Evolutionary conservation across 2,888 invertebrate species (phyloP), one percentile per base, ranked within the genome.

Genomic region (Gymnosoma rotundatum): DNA sequence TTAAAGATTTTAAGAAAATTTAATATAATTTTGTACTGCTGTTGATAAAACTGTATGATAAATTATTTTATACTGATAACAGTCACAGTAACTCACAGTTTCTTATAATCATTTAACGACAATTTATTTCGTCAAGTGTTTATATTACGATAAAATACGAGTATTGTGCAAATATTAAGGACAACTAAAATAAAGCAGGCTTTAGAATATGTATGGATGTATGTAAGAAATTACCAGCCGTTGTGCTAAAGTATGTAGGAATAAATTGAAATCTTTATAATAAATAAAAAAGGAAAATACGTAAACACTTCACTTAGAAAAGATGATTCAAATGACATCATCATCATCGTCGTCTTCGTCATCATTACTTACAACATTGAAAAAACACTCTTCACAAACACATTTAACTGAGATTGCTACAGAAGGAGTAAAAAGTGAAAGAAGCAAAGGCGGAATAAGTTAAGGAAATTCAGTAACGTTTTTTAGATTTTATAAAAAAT

Each of bases 261-360:
- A 58, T 38, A 73, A 73, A 52, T 42, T 10, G 20, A 66, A 73
- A 63, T 64, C n/a, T n/a, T 56, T 42, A 72, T 64, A 72, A 64
- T 16, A 58, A 58, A 20, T 16, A 21, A 56, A 72, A 56, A 25
- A 18, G 38, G 54, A 4, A 4, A 45, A 74, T 45, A 56, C 69
- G 48, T 76, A 76, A 76, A 69, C 76, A 69, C 50, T 76, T 69
- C 60, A 69, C 14, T 50, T 21, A 38, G 5, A 21, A 7, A 7
- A 63, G 45, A 60, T 25, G 48, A 21, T 36, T 54, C 36, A 60
- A 61, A 61, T 69, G 74, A 63, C 74, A 75, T 69, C 72, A 50
- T 52, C 32, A 48, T 25, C n/a, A 56, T 38, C 45, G 48, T 61
- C 32, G 42, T 9, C 54, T 4, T 32, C 25, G 5, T 32, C 32